Conservation (phyloP, 2,888 invertebrate species). For the Drosophila anceps region DNA sequence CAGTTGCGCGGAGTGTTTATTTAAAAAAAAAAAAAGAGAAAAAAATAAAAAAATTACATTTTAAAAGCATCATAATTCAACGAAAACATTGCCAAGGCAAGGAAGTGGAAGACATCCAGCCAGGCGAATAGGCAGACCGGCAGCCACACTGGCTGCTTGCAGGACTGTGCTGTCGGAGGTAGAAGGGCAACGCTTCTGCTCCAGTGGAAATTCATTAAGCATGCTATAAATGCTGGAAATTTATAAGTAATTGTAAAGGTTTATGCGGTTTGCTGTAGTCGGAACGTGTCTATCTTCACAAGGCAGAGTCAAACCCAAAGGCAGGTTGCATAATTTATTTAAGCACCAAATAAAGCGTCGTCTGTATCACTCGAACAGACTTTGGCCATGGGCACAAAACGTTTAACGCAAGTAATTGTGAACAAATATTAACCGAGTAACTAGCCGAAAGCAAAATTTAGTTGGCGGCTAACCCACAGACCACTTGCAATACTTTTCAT, state of each 20-base stretch:
- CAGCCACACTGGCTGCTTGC: constrained; percentile 11
- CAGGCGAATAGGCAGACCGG: constrained; percentile 35
- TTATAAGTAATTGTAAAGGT: constrained; percentile 80
- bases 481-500: constrained; percentile 44
- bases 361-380: constrained; percentile 14
- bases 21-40: constrained; percentile 68
- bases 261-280: constrained; percentile 71
- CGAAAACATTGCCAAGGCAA: constrained; percentile 71
- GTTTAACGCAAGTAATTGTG: constrained; percentile 70
- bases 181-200: constrained; percentile 48
- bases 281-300: constrained; percentile 76
- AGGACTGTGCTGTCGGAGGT: not conserved
- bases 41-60: constrained; percentile 71
- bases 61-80: constrained; percentile 80
- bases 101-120: constrained; percentile 42
- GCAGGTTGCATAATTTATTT: constrained; percentile 68
- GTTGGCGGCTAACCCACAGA: constrained; percentile 41
- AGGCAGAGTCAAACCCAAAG: constrained; percentile 37
- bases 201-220: constrained; percentile 77
- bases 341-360: constrained; percentile 65
- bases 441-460: constrained; percentile 39
- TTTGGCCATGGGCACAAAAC: constrained; percentile 45
- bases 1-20: constrained; percentile 71
- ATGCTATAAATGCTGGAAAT: constrained; percentile 78
- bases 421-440: constrained; percentile 62